A percentile compares a stretch with the other conserved stretches of the same genome.
These are phyloP conservation scores for Diplodus sargus DNA, from an alignment of 2,797 vertebrate species.

Conservation along the genomic window DNA sequence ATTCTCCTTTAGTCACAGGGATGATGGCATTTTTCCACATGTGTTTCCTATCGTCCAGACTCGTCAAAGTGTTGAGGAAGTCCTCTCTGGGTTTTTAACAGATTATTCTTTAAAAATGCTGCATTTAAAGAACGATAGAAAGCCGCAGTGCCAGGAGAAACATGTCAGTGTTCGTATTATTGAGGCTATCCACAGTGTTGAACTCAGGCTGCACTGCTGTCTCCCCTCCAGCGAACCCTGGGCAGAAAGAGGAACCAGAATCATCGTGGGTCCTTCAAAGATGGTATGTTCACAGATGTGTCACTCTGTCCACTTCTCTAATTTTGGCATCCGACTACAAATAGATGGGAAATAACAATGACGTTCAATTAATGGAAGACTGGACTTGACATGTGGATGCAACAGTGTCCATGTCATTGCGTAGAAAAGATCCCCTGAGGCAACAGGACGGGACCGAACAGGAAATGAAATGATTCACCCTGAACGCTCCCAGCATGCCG, in stretches of 20 bases:
- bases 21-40: conserved; percentile 34
- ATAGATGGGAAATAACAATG: conserved; percentile 47
- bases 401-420: background rate
- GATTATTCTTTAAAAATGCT: background rate
- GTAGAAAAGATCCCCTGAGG: conserved; percentile 23
- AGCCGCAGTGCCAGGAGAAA: background rate
- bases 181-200: conserved; percentile 32
- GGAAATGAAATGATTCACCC: conserved; percentile 51
- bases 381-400: conserved; percentile 2
- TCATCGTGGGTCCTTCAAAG: conserved; percentile 94
- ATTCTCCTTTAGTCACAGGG: conserved; percentile 43
- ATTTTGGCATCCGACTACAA: conserved; percentile 28
- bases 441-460: conserved; percentile 16
- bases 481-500: conserved; percentile 23
- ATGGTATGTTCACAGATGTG: conserved; percentile 86
- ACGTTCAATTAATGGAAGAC: background rate
- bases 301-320: conserved; percentile 53
- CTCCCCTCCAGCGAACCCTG: conserved; percentile 85
- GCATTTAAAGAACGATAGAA: background rate
- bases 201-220: conserved; percentile 47
- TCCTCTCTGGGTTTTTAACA: background rate
- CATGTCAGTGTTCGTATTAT: background rate
- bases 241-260: conserved; percentile 88
- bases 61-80: conserved; percentile 26
- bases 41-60: conserved; percentile 41